Evolutionary conservation across 2,888 invertebrate species (phyloP).

Genomic region (Philopedon plagiatum): DNA sequence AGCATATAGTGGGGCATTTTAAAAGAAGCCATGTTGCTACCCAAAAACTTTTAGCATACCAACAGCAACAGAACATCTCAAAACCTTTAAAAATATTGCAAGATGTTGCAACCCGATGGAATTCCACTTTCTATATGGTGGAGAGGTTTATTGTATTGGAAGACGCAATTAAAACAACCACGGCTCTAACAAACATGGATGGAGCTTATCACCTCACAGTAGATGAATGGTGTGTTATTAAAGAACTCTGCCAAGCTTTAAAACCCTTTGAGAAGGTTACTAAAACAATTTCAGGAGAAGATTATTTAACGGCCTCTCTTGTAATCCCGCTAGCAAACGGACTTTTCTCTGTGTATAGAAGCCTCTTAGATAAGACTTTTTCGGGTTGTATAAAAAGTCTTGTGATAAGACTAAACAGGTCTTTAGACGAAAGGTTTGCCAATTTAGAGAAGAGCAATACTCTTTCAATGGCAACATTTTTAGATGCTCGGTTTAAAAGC

Average conservation of each 20-base stretch:
- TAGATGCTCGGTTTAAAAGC: conserved; percentile 28
- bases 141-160: neutral
- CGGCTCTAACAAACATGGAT: conserved; percentile 47
- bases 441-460: neutral
- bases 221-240: conserved; percentile 46
- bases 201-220: conserved; percentile 42
- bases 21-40: conserved; percentile 36
- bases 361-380: neutral
- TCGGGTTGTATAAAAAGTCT: neutral
- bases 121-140: neutral
- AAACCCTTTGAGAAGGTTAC: conserved; percentile 28
- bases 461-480: neutral
- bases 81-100: neutral
- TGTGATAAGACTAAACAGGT: neutral
- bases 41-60: neutral
- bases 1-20: conserved; percentile 1
- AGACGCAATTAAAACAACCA: conserved; percentile 23
- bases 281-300: neutral
- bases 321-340: conserved; percentile 21
- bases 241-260: conserved; percentile 48
- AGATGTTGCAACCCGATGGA: neutral
- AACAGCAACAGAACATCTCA: neutral
- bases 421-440: conserved; percentile 8
- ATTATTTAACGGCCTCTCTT: neutral
- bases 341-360: neutral